Percentiles rank a stretch among this genome's conserved stretches.
These are phyloP conservation scores for Calcarius lapponicus DNA, from an alignment of 2,797 vertebrate species.

Conservation along the genomic window DNA sequence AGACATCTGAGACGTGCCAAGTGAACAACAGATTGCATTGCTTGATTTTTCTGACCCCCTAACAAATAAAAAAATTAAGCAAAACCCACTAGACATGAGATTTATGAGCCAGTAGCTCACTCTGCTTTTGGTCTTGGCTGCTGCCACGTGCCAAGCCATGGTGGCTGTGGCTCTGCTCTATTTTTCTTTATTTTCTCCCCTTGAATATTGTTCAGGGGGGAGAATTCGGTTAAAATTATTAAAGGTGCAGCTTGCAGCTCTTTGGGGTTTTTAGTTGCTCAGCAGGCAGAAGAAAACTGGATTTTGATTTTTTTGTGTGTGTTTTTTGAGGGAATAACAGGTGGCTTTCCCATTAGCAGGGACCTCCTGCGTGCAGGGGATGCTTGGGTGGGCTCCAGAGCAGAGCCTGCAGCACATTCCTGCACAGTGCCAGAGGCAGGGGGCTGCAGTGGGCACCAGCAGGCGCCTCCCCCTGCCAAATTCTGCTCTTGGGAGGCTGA, in stretches of 20 bases:
- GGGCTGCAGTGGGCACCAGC: background rate
- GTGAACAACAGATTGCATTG: background rate
- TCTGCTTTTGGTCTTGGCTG: background rate
- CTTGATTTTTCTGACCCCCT: rapidly evolving
- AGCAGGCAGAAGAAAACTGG: background rate
- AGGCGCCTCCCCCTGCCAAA: background rate
- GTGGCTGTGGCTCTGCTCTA: background rate
- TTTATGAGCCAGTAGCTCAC: background rate
- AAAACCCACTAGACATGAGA: background rate
- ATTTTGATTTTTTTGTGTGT: background rate
- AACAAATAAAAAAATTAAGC: background rate
- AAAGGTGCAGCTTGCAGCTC: background rate
- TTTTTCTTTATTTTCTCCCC: background rate
- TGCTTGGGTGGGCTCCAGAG: background rate
- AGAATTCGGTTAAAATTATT: background rate
- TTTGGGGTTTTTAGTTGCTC: background rate
- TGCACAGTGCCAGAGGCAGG: background rate
- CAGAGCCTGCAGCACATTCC: background rate
- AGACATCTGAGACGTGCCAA: background rate
- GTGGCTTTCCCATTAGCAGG: background rate
- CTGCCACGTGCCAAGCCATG: rapidly evolving
- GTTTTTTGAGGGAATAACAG: background rate
- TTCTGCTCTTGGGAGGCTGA: background rate
- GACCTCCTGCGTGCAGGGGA: background rate
- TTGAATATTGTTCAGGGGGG: background rate